These are phyloP conservation scores for Scolopax bukidnonensis DNA, from an alignment of 2,797 vertebrate species.

Conservation along the genomic window DNA sequence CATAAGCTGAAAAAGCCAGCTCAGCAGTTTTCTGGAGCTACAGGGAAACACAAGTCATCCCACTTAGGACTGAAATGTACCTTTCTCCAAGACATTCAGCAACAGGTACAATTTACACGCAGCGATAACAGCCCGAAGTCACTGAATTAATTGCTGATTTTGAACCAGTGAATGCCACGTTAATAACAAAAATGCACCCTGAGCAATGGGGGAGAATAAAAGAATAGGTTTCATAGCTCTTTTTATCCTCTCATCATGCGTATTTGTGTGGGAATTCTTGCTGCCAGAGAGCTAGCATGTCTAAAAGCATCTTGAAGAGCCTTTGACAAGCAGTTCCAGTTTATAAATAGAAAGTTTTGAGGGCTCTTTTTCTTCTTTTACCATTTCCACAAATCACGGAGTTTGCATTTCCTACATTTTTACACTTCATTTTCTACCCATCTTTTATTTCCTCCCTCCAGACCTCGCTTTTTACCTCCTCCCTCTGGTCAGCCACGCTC, in stretches of 20 bases:
- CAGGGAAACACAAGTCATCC: not conserved
- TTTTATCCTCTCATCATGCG: not conserved
- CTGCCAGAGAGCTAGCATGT: not conserved
- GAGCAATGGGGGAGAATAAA: rapidly evolving
- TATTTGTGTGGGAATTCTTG: not conserved
- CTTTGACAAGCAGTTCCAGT: not conserved
- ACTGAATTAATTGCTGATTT: not conserved
- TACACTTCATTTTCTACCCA: not conserved
- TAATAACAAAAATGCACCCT: not conserved
- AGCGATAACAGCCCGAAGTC: not conserved
- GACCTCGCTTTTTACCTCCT: not conserved
- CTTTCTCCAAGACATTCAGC: not conserved
- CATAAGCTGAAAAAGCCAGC: not conserved
- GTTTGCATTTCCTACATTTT: not conserved
- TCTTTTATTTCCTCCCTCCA: not conserved
- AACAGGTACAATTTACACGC: not conserved
- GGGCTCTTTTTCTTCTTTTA: not conserved
- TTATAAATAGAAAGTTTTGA: not conserved
- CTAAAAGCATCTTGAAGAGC: not conserved
- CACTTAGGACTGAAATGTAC: not conserved
- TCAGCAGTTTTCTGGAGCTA: not conserved
- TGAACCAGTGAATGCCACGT: not conserved
- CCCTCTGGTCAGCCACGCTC: not conserved
- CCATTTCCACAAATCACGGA: not conserved
- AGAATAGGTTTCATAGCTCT: not conserved